Conservation (phyloP, 1,140 invertebrate species). For the Lepidurus couesii region DNA sequence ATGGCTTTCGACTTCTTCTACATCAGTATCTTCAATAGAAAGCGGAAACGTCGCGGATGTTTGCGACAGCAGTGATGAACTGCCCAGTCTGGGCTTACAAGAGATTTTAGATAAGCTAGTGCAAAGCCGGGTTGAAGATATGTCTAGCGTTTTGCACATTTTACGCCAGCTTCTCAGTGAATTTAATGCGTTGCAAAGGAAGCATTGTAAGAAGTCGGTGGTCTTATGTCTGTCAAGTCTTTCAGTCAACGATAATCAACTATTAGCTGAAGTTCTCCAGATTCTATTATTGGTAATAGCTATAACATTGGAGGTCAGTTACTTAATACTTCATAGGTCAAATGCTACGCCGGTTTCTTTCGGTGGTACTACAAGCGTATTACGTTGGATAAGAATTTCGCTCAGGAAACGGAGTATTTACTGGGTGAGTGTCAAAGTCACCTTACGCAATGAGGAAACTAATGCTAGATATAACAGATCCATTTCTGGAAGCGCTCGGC, state of each 20-base stretch:
- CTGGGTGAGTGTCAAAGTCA: neutral
- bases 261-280: neutral
- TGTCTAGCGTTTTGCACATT: neutral
- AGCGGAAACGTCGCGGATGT: neutral
- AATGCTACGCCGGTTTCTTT: neutral
- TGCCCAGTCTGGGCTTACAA: neutral
- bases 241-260: neutral
- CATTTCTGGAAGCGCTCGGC: neutral
- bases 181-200: neutral
- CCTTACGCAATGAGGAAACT: neutral
- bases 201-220: neutral
- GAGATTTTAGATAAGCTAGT: neutral
- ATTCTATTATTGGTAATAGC: neutral
- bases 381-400: neutral
- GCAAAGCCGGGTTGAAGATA: neutral
- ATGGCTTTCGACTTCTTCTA: neutral
- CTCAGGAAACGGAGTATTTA: neutral
- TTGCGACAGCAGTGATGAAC: neutral
- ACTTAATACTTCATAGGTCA: neutral
- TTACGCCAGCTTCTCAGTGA: neutral
- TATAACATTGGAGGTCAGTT: neutral
- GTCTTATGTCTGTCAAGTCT: neutral
- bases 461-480: neutral
- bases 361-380: neutral
- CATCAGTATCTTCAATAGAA: neutral